These are phyloP conservation scores for Yponomeuta plumbellus DNA, from an alignment of 2,888 invertebrate species.

Conservation along the genomic window DNA sequence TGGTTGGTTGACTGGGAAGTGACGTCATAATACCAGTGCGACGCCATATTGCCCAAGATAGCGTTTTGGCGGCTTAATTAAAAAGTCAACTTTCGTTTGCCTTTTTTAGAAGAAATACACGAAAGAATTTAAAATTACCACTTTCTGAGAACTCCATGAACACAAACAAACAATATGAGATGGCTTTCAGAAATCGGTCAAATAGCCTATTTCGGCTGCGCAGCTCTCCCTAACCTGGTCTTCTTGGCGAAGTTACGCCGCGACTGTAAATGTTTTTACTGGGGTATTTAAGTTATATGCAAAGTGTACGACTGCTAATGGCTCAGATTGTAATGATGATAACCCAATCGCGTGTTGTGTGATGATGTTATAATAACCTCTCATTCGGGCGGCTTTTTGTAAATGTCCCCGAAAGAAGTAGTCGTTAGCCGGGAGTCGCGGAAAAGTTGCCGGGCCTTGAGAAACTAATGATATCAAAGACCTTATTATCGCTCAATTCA, in stretches of 20 bases:
- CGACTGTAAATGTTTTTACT: slow-evolving; percentile 10
- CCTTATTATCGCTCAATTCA: background rate
- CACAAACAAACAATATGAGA: too few species aligned
- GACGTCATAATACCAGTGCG: too few species aligned
- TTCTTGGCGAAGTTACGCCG: background rate
- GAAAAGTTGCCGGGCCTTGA: background rate
- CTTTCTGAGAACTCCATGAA: too few species aligned
- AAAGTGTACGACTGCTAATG: slow-evolving; percentile 9
- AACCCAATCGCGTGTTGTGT: slow-evolving; percentile 16
- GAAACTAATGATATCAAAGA: background rate
- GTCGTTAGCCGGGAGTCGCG: background rate
- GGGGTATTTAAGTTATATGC: slow-evolving; percentile 13
- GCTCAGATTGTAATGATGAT: slow-evolving; percentile 16
- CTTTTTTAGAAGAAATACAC: too few species aligned
- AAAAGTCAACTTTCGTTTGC: too few species aligned
- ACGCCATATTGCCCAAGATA: too few species aligned
- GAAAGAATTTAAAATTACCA: too few species aligned
- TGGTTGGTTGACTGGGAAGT: too few species aligned
- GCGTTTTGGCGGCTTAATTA: too few species aligned
- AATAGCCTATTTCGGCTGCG: background rate
- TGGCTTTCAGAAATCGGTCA: too few species aligned
- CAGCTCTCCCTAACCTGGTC: background rate
- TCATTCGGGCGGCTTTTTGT: background rate
- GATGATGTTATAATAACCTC: slow-evolving; percentile 6
- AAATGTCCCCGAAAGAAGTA: background rate